Conservation (phyloP, 2,888 invertebrate genomes). For the Strigamia crassipes region DNA sequence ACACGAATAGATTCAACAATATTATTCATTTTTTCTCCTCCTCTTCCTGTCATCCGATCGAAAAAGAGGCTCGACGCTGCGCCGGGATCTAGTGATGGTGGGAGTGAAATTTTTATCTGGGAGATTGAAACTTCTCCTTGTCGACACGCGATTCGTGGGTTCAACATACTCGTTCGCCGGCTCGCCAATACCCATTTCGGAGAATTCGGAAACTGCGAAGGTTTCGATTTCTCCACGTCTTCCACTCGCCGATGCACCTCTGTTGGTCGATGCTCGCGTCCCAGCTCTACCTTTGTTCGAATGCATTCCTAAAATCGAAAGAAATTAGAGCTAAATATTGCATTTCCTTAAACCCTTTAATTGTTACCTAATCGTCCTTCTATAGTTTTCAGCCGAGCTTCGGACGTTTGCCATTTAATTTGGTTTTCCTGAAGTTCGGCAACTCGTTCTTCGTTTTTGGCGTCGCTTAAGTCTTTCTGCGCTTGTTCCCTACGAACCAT, state of each 20-base stretch:
- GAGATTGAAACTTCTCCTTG: background rate
- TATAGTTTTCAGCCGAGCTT: slow-evolving; percentile 54
- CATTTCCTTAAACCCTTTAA: slow-evolving; percentile 19
- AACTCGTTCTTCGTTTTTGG: slow-evolving; percentile 54
- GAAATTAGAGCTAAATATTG: background rate
- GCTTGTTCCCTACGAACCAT: slow-evolving; percentile 54
- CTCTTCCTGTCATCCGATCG: background rate
- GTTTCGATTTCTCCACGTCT: background rate
- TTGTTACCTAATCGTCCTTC: slow-evolving; percentile 56
- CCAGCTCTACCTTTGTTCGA: background rate
- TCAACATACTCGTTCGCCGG: background rate
- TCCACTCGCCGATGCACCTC: background rate
- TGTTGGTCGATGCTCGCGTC: background rate
- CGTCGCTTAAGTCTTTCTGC: slow-evolving; percentile 56
- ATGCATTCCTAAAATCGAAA: background rate
- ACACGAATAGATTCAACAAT: too few species aligned
- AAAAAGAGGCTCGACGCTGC: background rate
- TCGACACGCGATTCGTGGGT: background rate
- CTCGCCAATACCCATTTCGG: background rate
- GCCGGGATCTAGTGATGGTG: background rate
- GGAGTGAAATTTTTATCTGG: background rate
- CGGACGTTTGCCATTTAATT: slow-evolving; percentile 56
- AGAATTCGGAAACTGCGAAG: background rate
- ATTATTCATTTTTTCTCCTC: background rate
- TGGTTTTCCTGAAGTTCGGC: slow-evolving; percentile 57